Percentiles rank a stretch among this genome's conserved stretches.
phyloP scores from a whole-genome alignment of 53 echinoderm and acorn worm species.

The Astropecten irregularis region DNA sequence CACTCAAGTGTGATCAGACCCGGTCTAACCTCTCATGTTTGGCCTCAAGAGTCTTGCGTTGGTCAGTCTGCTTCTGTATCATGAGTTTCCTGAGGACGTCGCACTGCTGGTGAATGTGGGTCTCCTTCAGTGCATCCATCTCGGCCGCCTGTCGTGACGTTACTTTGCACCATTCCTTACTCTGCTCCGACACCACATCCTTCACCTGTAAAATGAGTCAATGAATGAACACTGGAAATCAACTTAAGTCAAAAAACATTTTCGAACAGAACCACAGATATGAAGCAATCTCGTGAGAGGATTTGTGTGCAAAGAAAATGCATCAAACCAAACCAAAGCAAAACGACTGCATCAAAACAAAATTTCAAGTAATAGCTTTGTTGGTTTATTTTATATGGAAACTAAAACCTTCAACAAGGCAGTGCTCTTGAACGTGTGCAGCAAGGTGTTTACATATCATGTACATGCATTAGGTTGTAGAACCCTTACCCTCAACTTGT shows the following conservation, averaged over 20 bases:
- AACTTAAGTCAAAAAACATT: neutral
- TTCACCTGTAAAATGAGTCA: constrained; percentile 66
- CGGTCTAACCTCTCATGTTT: constrained; percentile 78
- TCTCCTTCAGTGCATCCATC: constrained; percentile 62
- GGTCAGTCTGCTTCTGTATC: constrained; percentile 76
- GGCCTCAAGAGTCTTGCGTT: constrained; percentile 65
- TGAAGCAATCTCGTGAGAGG: neutral
- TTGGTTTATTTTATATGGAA: too few species aligned
- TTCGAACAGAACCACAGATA: neutral
- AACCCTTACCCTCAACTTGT: constrained; percentile 82
- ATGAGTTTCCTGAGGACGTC: constrained; percentile 83
- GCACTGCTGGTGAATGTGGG: constrained; percentile 84
- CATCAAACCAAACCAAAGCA: too few species aligned
- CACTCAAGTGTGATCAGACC: too few species aligned
- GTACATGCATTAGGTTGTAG: neutral
- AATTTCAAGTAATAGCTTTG: too few species aligned
- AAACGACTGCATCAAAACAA: too few species aligned
- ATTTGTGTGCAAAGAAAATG: too few species aligned
- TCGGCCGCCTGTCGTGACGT: constrained; percentile 69
- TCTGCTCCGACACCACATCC: constrained; percentile 82
- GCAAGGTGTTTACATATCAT: too few species aligned
- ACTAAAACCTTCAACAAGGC: too few species aligned
- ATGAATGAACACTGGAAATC: neutral
- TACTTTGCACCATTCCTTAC: constrained; percentile 73
- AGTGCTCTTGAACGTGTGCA: too few species aligned